Evolutionary conservation across 2,888 invertebrate genomes (phyloP), one percentile per base, ranked within the genome.

Genomic region (Pristionchus maxplancki): DNA sequence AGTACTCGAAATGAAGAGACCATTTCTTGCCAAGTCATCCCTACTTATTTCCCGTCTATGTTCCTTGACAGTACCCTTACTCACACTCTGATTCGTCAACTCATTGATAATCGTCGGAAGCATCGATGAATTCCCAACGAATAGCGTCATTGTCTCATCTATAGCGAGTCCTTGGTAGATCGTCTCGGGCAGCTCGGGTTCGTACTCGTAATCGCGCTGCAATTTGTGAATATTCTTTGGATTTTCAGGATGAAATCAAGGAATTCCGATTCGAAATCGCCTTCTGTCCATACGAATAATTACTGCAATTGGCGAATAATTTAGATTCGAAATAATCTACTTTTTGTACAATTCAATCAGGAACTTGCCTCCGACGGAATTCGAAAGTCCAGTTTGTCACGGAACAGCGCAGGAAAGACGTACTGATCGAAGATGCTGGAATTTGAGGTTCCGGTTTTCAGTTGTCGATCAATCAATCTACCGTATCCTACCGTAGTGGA

Each of bases 401-500:
- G 50, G 24, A 83, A 83, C 20, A 83, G 53, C 6, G 28, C 34
- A 4, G 82, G 82, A 5, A 83, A 53, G 13, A 83, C 82, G 34
- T 53, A 83, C 34, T 83, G 82, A 34, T 83, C 82, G 82, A 83
- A 83, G 82, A 83, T 83, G 31, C 82, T 83, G 53, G 1, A 53
- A 53, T 53, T 53, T 44, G 44, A 6, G 11, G 44, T 44, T 11
- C 11, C 44, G 44, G 11, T 44, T 17, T 17, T 9, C 53, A 4
- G 15, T 53, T 53, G 20, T 53, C 15, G 9, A 53, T 53, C 53
- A 4, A 9, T 15, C 13, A 4, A 3, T 53, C 67, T 15, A 50
- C 81, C 48, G 48, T 81, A 81, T n/a, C 31, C 28, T 53, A 83
- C 82, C 82, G 82, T 34, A 83, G 53, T 11, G 82, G 82, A 24